Percentiles rank a stretch among this genome's conserved stretches.
Conservation (phyloP, 2,113 vertebrate genomes). For the Cygnus atratus region DNA sequence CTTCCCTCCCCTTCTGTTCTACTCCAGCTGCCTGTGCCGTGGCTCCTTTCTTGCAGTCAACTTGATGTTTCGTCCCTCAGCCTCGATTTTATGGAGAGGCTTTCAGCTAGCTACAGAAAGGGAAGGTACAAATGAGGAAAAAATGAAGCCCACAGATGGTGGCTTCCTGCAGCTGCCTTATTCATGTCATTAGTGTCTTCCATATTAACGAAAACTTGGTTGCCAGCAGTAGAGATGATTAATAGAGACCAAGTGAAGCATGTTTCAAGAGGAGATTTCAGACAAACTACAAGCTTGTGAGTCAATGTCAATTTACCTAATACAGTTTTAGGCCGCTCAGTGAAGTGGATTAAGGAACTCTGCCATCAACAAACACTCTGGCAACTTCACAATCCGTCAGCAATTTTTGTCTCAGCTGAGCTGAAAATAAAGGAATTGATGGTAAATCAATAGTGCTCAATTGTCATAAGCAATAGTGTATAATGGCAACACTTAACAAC, state of each 20-base stretch:
- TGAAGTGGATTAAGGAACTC: slow-evolving; percentile 48
- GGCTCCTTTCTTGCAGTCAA: background rate
- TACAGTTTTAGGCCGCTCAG: slow-evolving; percentile 11
- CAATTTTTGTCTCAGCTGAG: slow-evolving; percentile 33
- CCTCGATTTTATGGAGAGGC: background rate
- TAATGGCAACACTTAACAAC: background rate
- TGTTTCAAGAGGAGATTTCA: background rate
- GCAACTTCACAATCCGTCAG: slow-evolving; percentile 32
- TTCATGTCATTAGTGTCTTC: background rate
- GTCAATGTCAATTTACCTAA: slow-evolving; percentile 28
- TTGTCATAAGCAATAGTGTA: slow-evolving; percentile 4
- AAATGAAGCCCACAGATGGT: background rate
- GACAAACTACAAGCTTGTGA: background rate
- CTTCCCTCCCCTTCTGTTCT: background rate
- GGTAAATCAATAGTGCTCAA: slow-evolving; percentile 52
- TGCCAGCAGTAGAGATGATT: background rate
- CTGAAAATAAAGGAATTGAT: slow-evolving; percentile 29
- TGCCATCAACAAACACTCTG: slow-evolving; percentile 26
- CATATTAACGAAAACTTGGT: background rate
- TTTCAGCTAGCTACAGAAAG: background rate
- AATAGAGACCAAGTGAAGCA: background rate
- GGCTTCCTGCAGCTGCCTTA: background rate
- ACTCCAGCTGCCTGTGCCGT: background rate
- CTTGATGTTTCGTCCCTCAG: background rate
- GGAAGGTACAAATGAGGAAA: background rate